Evolutionary conservation across 2,113 vertebrate genomes (phyloP).

Genomic region (Bombycilla garrulus): DNA sequence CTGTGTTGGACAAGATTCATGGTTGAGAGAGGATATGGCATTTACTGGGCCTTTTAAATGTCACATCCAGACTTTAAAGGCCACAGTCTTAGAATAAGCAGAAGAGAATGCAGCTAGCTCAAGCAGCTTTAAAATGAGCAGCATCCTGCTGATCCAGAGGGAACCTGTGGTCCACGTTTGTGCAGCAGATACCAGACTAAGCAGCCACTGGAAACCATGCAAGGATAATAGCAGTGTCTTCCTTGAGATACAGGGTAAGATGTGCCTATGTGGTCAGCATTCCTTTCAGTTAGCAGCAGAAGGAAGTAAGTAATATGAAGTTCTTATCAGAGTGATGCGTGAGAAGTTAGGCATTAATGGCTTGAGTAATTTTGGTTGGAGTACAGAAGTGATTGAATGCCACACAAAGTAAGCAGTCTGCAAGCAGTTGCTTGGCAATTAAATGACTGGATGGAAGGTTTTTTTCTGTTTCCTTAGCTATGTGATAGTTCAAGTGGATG

Average conservation of each 20-base stretch:
- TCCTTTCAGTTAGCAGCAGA: background rate
- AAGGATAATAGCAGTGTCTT: background rate
- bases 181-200: background rate
- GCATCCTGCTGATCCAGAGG: background rate
- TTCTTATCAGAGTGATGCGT: background rate
- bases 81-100: background rate
- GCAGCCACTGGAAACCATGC: background rate
- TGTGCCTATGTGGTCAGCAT: background rate
- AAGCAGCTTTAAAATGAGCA: background rate
- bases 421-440: background rate
- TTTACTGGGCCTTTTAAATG: slow-evolving; percentile 31
- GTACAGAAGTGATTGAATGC: background rate
- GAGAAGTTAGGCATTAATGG: background rate
- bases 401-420: background rate
- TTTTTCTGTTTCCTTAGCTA: background rate
- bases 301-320: background rate
- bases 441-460: background rate
- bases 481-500: background rate
- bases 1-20: slow-evolving; percentile 6
- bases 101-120: background rate
- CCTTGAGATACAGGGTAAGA: background rate
- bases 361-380: background rate
- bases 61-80: slow-evolving; percentile 1
- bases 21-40: background rate
- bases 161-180: background rate